These are phyloP conservation scores for Rosalia funebris DNA, from an alignment of 2,888 invertebrate species.

Conservation along the genomic window DNA sequence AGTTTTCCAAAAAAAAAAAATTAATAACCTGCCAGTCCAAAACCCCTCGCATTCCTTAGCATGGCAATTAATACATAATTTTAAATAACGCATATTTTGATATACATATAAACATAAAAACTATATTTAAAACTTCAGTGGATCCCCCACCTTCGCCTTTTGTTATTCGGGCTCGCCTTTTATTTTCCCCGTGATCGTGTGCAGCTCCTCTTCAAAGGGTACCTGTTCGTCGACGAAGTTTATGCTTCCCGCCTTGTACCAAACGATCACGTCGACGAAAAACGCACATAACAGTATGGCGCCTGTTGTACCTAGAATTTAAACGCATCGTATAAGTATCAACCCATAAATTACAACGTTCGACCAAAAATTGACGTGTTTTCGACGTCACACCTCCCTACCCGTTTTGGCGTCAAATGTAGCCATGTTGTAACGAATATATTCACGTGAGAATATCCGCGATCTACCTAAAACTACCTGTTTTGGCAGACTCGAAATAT, in stretches of 20 bases:
- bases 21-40: too few relatives aligned
- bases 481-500: too few relatives aligned
- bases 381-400: too few relatives aligned
- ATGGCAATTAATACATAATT: slow-evolving; percentile 6
- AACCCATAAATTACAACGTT: too few relatives aligned
- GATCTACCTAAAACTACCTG: too few relatives aligned
- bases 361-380: too few relatives aligned
- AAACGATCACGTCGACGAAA: slow-evolving; percentile 87
- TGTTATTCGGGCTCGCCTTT: slow-evolving; percentile 55
- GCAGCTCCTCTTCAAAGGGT: slow-evolving; percentile 64
- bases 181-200: slow-evolving; percentile 62
- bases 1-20: not conserved
- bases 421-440: too few relatives aligned
- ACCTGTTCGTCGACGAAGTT: slow-evolving; percentile 72
- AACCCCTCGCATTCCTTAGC: too few relatives aligned
- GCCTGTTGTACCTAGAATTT: slow-evolving; percentile 80
- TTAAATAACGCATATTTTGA: slow-evolving; percentile 5
- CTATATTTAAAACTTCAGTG: slow-evolving; percentile 42
- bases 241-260: slow-evolving; percentile 88
- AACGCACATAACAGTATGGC: slow-evolving; percentile 87
- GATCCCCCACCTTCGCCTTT: slow-evolving; percentile 44
- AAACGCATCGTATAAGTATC: too few relatives aligned
- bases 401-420: too few relatives aligned
- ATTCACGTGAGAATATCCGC: too few relatives aligned
- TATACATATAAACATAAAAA: slow-evolving; percentile 21